Percentiles rank a stretch among this genome's conserved stretches.
Evolutionary conservation across 2,888 invertebrate species (phyloP).

Genomic region (Metellina segmentata): DNA sequence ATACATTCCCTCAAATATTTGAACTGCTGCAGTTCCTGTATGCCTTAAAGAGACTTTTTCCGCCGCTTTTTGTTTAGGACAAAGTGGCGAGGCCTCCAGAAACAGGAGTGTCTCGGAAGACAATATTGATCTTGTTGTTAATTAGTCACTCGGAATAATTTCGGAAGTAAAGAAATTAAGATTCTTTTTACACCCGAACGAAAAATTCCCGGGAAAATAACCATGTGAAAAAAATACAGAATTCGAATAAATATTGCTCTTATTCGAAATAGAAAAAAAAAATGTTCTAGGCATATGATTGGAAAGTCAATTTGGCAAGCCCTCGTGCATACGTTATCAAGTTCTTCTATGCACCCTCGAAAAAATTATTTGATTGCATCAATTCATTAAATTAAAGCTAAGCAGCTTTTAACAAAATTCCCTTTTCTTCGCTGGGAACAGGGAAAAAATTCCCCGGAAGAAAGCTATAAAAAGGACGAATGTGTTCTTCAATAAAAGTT

Average conservation of each 20-base stretch:
- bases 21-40: background rate
- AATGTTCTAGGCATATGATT: background rate
- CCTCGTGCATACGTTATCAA: constrained; percentile 25
- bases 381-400: constrained; percentile 52
- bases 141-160: background rate
- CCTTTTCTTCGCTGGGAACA: background rate
- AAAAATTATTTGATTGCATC: constrained; percentile 34
- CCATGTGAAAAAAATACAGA: background rate
- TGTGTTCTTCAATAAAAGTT: constrained; percentile 47
- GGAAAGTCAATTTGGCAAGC: constrained; percentile 45
- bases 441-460: background rate
- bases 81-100: background rate
- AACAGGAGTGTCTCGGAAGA: background rate
- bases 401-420: constrained; percentile 26
- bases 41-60: background rate
- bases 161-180: background rate
- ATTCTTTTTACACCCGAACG: background rate
- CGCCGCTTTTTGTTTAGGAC: background rate
- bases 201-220: background rate
- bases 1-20: background rate
- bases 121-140: background rate
- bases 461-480: background rate
- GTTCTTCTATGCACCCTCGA: constrained; percentile 8
- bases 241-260: background rate
- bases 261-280: background rate